These are phyloP conservation scores for Pseudorectes ferrugineus DNA, from an alignment of 2,113 vertebrate genomes.

Conservation along the genomic window DNA sequence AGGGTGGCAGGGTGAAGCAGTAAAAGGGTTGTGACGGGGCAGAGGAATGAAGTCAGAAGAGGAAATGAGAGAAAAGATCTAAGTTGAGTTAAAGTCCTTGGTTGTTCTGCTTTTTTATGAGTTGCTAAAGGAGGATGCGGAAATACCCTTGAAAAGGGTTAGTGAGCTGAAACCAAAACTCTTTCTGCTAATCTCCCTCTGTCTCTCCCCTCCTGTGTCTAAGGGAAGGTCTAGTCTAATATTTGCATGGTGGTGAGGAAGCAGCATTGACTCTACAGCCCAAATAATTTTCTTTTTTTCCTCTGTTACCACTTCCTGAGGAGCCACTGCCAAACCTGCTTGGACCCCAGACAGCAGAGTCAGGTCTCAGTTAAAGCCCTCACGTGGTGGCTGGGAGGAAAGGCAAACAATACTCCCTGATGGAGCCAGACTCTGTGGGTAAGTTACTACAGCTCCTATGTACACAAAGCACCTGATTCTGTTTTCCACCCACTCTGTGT, in stretches of 20 bases:
- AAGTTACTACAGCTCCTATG: background rate
- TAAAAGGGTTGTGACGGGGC: background rate
- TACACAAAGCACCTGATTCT: background rate
- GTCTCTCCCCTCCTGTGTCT: background rate
- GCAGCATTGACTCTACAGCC: background rate
- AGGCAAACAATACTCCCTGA: background rate
- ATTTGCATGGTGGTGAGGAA: background rate
- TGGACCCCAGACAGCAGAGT: background rate
- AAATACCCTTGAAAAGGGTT: background rate
- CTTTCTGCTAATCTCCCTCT: background rate
- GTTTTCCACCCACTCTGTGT: background rate
- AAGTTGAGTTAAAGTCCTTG: background rate
- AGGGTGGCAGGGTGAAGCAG: background rate
- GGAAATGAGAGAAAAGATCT: background rate
- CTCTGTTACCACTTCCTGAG: background rate
- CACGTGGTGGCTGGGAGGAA: background rate
- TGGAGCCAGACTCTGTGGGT: background rate
- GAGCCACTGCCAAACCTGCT: background rate
- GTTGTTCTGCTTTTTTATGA: background rate
- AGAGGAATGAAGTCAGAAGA: background rate
- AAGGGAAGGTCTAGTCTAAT: background rate
- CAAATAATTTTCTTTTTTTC: background rate
- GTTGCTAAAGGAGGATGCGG: background rate
- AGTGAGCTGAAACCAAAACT: background rate
- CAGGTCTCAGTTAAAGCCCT: background rate